phyloP scores from a whole-genome alignment of 2,888 invertebrate genomes.

The Tridacna gigas region DNA sequence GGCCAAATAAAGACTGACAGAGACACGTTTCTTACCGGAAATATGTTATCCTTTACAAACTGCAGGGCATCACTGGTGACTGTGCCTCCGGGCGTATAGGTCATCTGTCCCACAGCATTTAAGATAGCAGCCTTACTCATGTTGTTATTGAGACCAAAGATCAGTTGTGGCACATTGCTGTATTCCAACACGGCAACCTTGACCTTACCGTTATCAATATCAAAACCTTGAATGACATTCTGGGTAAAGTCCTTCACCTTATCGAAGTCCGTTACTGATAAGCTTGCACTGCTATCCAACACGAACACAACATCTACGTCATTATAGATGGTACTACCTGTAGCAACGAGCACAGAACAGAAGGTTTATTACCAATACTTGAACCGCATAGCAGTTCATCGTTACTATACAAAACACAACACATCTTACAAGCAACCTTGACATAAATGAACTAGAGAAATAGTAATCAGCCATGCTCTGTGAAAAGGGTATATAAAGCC shows the following conservation, averaged over 20 bases:
- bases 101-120: conserved; percentile 55
- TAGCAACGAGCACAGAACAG: background rate
- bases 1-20: too few species aligned
- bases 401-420: too few species aligned
- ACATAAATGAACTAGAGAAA: too few species aligned
- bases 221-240: conserved; percentile 80
- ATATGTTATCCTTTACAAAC: conserved; percentile 13
- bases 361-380: too few species aligned
- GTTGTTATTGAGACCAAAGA: conserved; percentile 76
- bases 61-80: conserved; percentile 68
- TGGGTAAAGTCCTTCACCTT: conserved; percentile 79
- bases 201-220: conserved; percentile 80
- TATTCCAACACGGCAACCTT: conserved; percentile 83
- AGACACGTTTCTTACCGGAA: conserved; percentile 8
- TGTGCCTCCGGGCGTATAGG: conserved; percentile 64
- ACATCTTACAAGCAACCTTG: too few species aligned
- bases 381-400: too few species aligned
- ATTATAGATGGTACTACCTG: conserved; percentile 66
- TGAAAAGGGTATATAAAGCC: too few species aligned
- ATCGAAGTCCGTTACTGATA: conserved; percentile 80
- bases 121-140: conserved; percentile 43
- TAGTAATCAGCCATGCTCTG: too few species aligned
- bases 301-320: conserved; percentile 84
- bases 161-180: conserved; percentile 80
- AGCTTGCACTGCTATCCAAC: conserved; percentile 84